phyloP scores from a whole-genome alignment of 2,888 invertebrate genomes.

The Creontiades dilutus region DNA sequence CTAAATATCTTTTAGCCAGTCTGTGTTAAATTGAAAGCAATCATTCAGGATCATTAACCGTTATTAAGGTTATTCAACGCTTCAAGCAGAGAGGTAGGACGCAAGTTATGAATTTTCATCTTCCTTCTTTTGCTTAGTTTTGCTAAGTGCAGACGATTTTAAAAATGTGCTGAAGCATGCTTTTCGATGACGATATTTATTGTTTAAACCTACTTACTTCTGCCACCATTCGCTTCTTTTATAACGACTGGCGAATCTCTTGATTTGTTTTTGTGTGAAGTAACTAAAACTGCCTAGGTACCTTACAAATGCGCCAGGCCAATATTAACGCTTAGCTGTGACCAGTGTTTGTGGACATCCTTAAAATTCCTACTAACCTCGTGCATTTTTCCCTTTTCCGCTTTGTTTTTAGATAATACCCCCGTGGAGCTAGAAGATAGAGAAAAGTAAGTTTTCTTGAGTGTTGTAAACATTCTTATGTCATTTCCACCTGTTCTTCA shows the following conservation, averaged over 20 bases:
- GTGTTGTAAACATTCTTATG: neutral
- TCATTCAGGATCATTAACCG: slow-evolving; percentile 10
- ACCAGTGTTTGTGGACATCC: slow-evolving; percentile 30
- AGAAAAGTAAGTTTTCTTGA: slow-evolving; percentile 86
- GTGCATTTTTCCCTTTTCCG: slow-evolving; percentile 73
- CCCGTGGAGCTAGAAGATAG: slow-evolving; percentile 90
- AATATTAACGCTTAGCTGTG: slow-evolving; percentile 8
- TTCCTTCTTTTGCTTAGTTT: slow-evolving; percentile 56
- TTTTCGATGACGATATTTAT: neutral
- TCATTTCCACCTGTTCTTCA: neutral
- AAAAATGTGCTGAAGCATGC: slow-evolving; percentile 45
- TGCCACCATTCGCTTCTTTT: slow-evolving; percentile 41
- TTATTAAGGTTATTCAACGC: slow-evolving; percentile 23
- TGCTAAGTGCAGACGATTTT: slow-evolving; percentile 43
- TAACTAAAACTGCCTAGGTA: neutral
- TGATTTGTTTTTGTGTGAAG: slow-evolving; percentile 10
- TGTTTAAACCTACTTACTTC: neutral
- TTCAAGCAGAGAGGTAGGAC: slow-evolving; percentile 55
- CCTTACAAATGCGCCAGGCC: neutral
- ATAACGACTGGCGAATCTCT: slow-evolving; percentile 40
- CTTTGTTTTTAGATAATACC: slow-evolving; percentile 83
- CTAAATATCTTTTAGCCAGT: neutral
- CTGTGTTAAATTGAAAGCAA: neutral
- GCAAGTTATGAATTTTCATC: slow-evolving; percentile 50
- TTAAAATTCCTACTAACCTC: slow-evolving; percentile 55